These are phyloP conservation scores for Calliopsis andreniformis DNA, from an alignment of 1,140 invertebrate species.

Conservation along the genomic window DNA sequence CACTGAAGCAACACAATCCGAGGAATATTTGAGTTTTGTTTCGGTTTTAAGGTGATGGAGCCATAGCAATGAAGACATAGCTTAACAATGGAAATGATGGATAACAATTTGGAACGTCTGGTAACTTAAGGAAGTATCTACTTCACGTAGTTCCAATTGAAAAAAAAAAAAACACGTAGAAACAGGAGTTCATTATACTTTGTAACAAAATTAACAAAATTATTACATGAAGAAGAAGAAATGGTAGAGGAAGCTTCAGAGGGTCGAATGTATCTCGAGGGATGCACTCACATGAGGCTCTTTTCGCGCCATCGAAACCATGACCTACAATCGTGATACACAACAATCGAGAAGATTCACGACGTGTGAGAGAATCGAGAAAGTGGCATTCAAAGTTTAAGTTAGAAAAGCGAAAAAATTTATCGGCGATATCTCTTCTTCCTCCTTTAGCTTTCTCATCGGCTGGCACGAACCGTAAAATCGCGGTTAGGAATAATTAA, in stretches of 20 bases:
- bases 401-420: slow-evolving; percentile 59
- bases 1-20: too few species aligned
- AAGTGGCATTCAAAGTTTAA: slow-evolving; percentile 16
- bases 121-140: too few species aligned
- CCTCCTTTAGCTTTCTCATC: slow-evolving; percentile 28
- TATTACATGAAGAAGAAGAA: neutral
- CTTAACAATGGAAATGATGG: too few species aligned
- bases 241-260: neutral
- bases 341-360: slow-evolving; percentile 31
- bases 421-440: slow-evolving; percentile 49
- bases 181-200: neutral
- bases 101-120: too few species aligned
- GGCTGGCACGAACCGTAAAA: slow-evolving; percentile 49
- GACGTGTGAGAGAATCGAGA: slow-evolving; percentile 34
- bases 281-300: slow-evolving; percentile 23
- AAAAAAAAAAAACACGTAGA: too few species aligned
- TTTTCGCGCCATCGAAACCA: slow-evolving; percentile 10
- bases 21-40: too few species aligned
- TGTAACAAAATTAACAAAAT: neutral
- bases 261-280: slow-evolving; percentile 1
- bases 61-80: too few species aligned
- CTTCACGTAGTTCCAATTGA: too few species aligned
- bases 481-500: slow-evolving; percentile 53
- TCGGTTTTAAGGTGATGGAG: too few species aligned
- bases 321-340: slow-evolving; percentile 15